Percentiles rank a stretch among this genome's conserved stretches.
These are phyloP conservation scores for Galagoides demidoff DNA, from an alignment of 2,797 vertebrate genomes.

Conservation along the genomic window DNA sequence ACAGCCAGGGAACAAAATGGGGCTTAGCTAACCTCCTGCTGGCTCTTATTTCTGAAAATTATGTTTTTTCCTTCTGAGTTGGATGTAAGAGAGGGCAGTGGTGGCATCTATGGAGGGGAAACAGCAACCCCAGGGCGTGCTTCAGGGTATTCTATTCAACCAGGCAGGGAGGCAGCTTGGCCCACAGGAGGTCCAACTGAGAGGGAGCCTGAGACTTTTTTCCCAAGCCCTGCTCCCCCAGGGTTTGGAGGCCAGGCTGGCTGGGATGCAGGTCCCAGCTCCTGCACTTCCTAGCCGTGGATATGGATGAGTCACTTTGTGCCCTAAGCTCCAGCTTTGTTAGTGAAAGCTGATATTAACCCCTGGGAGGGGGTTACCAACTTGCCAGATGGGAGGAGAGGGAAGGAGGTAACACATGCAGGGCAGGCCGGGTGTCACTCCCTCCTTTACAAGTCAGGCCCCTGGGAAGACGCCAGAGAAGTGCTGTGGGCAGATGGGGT, in stretches of 20 bases:
- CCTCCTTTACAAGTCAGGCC: fast-evolving
- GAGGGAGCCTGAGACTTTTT: neutral
- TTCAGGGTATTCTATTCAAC: neutral
- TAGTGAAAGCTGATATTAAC: too few relatives aligned
- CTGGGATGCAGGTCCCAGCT: neutral
- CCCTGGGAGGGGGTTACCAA: neutral
- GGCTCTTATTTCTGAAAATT: neutral
- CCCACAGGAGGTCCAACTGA: neutral
- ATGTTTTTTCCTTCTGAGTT: neutral
- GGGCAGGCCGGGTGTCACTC: neutral
- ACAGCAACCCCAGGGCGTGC: neutral
- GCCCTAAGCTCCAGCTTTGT: neutral
- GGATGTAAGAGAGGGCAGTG: neutral
- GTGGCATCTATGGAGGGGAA: fast-evolving
- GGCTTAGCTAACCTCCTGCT: neutral
- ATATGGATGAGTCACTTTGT: too few relatives aligned
- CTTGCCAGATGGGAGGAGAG: neutral
- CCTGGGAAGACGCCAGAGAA: neutral
- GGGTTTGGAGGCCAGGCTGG: neutral
- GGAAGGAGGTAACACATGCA: fast-evolving
- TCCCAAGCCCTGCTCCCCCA: too few relatives aligned
- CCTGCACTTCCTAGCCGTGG: neutral
- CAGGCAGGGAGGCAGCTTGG: too few relatives aligned
- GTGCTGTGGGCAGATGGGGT: neutral
- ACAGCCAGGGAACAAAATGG: neutral